Percentiles rank a stretch among this genome's conserved stretches.
These are phyloP conservation scores for Ophioderma brevispina DNA, from an alignment of 35 echinoderm and acorn worm genomes.

Conservation along the genomic window DNA sequence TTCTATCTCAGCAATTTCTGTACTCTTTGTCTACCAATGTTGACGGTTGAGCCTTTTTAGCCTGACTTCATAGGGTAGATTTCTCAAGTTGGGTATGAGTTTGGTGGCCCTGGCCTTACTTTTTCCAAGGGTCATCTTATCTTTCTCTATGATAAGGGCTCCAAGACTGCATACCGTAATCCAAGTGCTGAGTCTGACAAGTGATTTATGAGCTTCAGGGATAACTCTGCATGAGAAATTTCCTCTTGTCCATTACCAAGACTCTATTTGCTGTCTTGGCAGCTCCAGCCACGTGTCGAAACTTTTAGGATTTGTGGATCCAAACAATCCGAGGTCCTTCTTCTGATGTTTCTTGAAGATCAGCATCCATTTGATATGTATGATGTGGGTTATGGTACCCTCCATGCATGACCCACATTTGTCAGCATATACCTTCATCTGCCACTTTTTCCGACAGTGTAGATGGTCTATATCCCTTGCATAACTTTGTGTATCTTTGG, in stretches of 20 bases:
- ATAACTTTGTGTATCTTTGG: not conserved
- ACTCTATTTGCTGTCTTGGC: not conserved
- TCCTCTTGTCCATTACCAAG: not conserved
- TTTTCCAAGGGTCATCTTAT: not conserved
- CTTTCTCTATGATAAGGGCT: conserved; percentile 17
- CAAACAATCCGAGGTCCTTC: not conserved
- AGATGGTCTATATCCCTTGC: not conserved
- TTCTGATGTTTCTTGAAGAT: not conserved
- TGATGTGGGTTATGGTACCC: no score
- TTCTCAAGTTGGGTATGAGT: no score
- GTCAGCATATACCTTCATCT: not conserved
- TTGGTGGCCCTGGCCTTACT: not conserved
- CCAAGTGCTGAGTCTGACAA: conserved; percentile 1
- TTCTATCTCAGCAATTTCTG: no score
- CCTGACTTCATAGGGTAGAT: no score
- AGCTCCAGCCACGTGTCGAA: not conserved
- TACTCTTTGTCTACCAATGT: no score
- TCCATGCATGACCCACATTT: not conserved
- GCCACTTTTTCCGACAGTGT: not conserved
- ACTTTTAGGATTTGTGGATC: not conserved
- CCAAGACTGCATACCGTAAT: not conserved
- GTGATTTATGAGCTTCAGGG: not conserved
- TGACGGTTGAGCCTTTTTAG: no score
- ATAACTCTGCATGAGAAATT: not conserved
- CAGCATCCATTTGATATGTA: not conserved